These are phyloP conservation scores for Atta cephalotes DNA, from an alignment of 1,140 invertebrate species.

Conservation along the genomic window DNA sequence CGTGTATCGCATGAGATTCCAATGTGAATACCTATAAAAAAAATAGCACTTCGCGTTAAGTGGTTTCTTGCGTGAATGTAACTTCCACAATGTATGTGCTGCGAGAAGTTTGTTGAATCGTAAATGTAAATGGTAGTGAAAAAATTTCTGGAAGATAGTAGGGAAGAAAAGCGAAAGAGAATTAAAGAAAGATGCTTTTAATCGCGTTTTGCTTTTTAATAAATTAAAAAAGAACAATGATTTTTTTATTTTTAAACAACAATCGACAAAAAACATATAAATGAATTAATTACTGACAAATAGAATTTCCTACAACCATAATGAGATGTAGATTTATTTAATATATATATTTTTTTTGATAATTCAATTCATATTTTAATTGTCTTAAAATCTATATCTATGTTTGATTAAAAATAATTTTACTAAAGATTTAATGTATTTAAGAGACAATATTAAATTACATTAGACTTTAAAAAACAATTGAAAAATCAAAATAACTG, in stretches of 20 bases:
- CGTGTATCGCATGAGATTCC: not conserved
- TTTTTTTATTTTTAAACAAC: no score
- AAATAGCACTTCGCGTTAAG: conserved; percentile 43
- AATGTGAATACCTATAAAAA: conserved; percentile 42
- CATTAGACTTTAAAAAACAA: no score
- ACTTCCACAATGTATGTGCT: conserved; percentile 1
- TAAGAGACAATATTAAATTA: no score
- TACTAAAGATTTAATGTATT: no score
- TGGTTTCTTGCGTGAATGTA: conserved; percentile 38
- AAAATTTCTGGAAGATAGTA: not conserved
- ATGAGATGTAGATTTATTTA: not conserved
- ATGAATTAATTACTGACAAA: not conserved
- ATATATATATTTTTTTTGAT: not conserved
- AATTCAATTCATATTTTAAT: not conserved
- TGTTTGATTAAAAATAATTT: no score
- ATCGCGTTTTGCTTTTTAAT: not conserved
- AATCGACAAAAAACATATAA: not conserved
- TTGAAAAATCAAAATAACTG: no score
- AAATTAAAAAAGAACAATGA: conserved; percentile 5
- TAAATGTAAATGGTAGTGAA: conserved; percentile 46
- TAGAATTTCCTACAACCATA: not conserved
- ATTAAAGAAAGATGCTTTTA: not conserved
- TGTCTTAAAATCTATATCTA: no score
- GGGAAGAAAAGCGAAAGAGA: not conserved
- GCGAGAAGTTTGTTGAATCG: conserved; percentile 30